phyloP scores from a whole-genome alignment of 2,888 invertebrate genomes.

The Stramonita haemastoma region DNA sequence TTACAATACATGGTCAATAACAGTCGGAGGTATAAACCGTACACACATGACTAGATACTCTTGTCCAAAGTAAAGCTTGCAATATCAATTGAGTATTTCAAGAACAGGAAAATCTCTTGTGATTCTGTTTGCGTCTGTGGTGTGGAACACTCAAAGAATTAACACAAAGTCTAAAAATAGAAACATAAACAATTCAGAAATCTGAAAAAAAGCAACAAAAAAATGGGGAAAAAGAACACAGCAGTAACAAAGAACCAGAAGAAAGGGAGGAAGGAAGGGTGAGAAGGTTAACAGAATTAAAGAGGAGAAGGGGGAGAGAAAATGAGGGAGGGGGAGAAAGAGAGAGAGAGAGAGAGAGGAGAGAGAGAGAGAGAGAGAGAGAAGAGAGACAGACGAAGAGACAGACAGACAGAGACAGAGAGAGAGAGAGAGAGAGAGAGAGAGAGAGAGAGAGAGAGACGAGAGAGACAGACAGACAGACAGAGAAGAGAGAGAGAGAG shows the following conservation, averaged over 20 bases:
- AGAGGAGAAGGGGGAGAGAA: background rate
- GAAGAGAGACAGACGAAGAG: background rate
- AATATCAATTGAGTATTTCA: slow-evolving; percentile 68
- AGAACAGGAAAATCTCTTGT: slow-evolving; percentile 44
- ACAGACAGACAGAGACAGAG: background rate
- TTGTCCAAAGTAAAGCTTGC: slow-evolving; percentile 71
- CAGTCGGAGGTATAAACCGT: slow-evolving; percentile 61
- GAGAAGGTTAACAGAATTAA: background rate
- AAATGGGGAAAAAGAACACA: background rate
- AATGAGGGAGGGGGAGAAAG: background rate
- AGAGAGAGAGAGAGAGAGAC: background rate
- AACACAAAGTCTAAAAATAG: background rate
- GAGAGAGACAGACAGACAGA: background rate
- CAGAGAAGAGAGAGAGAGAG: background rate
- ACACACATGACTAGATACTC: slow-evolving; percentile 69
- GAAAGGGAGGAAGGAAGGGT: background rate
- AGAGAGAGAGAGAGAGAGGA: background rate
- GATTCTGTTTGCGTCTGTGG: slow-evolving; percentile 13
- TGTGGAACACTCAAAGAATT: slow-evolving; percentile 2
- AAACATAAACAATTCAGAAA: background rate
- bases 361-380: background rate
- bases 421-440: background rate
- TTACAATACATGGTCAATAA: slow-evolving; percentile 44
- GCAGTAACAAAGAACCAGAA: background rate
- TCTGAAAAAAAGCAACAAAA: background rate